Conservation (phyloP, 1,140 invertebrate genomes). For the Drosophila kanapiae region DNA sequence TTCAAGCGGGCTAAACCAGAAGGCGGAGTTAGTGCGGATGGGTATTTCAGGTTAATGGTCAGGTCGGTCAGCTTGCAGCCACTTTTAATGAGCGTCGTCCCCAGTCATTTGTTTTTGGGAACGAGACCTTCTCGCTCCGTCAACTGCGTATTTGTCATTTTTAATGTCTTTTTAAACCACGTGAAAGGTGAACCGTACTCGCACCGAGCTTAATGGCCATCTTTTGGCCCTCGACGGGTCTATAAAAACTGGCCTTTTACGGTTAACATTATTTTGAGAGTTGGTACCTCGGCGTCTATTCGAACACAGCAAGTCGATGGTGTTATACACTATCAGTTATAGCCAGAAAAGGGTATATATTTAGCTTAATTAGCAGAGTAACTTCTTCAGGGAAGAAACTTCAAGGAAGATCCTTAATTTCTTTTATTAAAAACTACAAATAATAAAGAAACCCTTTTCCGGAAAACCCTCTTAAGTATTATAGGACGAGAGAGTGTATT, state of each 20-base stretch:
- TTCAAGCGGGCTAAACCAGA: conserved; percentile 5
- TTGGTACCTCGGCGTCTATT: not conserved
- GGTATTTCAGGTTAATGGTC: conserved; percentile 51
- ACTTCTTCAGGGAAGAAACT: no score
- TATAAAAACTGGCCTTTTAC: conserved; percentile 11
- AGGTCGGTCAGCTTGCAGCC: conserved; percentile 53
- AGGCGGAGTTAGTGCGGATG: conserved; percentile 7
- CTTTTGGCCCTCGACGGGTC: conserved; percentile 1
- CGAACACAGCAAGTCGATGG: no score
- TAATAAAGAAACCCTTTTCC: no score
- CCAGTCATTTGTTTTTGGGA: conserved; percentile 54
- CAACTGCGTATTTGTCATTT: conserved; percentile 54
- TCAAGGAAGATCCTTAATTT: no score
- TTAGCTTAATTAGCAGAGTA: no score
- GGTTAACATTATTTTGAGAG: not conserved
- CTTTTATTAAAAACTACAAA: no score
- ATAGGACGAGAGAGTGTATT: conserved; percentile 8
- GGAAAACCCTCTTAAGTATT: not conserved
- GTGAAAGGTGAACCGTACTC: conserved; percentile 45
- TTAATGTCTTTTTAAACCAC: conserved; percentile 79
- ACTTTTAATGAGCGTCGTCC: conserved; percentile 70
- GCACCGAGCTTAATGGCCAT: conserved; percentile 22
- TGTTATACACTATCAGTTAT: not conserved
- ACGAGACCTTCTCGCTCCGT: conserved; percentile 22
- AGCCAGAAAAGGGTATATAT: no score